Evolutionary conservation across 2,888 invertebrate species (phyloP).

Genomic region (Megalurothrips usitatus): DNA sequence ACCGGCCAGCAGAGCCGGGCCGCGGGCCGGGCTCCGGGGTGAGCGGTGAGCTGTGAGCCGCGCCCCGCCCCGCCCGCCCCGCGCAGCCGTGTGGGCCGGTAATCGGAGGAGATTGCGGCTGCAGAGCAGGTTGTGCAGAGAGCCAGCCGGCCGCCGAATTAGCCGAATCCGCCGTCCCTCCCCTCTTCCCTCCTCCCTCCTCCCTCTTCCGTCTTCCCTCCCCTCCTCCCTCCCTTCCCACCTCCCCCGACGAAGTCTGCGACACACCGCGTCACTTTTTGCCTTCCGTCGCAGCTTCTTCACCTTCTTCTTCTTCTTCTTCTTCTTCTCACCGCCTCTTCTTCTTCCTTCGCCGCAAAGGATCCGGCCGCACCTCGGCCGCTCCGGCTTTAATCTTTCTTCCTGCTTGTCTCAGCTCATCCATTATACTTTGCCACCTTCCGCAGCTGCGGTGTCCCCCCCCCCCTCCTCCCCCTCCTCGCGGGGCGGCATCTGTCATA

Average conservation of each 20-base stretch:
- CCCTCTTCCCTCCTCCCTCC: neutral
- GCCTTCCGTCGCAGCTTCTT: neutral
- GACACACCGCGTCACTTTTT: too few species aligned
- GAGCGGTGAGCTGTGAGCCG: too few species aligned
- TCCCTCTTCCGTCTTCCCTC: neutral
- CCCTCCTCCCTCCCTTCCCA: neutral
- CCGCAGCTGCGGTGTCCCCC: neutral
- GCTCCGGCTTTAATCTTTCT: neutral
- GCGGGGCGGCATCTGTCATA: neutral
- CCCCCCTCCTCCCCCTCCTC: neutral
- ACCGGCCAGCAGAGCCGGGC: neutral
- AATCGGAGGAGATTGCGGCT: slow-evolving; percentile 3
- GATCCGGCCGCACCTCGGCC: neutral
- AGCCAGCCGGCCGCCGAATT: too few species aligned
- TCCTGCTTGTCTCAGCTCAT: slow-evolving; percentile 23
- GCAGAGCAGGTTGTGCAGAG: neutral
- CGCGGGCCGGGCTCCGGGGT: too few species aligned
- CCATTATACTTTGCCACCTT: slow-evolving; percentile 15
- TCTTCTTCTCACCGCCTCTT: neutral
- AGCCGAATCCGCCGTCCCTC: neutral
- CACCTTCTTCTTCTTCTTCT: neutral
- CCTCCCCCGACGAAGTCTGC: neutral
- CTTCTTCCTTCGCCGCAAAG: neutral
- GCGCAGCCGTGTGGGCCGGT: neutral
- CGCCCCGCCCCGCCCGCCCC: neutral